These are phyloP conservation scores for Xiphorhynchus elegans DNA, from an alignment of 2,113 vertebrate genomes.

Conservation along the genomic window DNA sequence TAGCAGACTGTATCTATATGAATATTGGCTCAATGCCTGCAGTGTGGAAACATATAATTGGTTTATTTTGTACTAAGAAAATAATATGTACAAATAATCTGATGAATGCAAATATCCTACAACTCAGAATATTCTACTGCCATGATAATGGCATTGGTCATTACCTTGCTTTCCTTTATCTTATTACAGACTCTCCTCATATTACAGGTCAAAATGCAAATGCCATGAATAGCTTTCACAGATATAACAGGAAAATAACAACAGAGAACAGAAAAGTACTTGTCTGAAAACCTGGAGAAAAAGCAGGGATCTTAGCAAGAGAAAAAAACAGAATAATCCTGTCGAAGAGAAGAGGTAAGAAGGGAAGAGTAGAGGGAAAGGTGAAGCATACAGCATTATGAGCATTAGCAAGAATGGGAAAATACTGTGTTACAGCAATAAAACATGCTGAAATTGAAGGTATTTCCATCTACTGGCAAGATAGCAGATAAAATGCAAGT, in stretches of 20 bases:
- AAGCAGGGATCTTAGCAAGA: background rate
- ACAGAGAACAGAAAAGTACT: background rate
- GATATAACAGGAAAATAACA: background rate
- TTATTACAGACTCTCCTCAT: background rate
- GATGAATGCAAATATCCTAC: background rate
- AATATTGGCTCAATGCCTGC: background rate
- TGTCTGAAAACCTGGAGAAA: background rate
- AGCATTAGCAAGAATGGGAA: slow-evolving; percentile 32
- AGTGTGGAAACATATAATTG: background rate
- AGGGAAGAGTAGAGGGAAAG: background rate
- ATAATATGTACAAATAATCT: slow-evolving; percentile 3
- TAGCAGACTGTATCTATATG: background rate
- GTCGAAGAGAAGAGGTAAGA: background rate
- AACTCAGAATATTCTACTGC: background rate
- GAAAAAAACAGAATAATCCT: background rate
- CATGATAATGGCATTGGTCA: background rate
- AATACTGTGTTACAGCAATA: background rate
- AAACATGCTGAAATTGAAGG: background rate
- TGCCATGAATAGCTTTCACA: background rate
- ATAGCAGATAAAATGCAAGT: background rate
- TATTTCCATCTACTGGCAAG: background rate
- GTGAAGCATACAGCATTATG: background rate
- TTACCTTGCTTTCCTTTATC: background rate
- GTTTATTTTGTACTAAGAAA: slow-evolving; percentile 5
- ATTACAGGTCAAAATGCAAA: background rate